Base-by-base conservation (phyloP, 2,888 invertebrate genomes). In the Eulithis prunata region DNA sequence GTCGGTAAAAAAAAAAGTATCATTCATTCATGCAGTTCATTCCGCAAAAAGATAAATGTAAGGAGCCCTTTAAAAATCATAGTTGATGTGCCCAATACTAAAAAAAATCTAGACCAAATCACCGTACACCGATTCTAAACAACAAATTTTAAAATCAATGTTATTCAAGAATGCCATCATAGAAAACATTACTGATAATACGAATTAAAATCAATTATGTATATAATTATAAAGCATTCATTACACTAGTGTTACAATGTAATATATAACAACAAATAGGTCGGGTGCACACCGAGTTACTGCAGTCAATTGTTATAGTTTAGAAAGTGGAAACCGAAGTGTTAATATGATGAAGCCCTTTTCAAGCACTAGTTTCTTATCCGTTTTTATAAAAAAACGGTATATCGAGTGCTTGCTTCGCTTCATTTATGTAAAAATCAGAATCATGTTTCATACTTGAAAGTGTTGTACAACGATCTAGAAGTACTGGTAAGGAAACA, bases 181-280 rank as follows among this genome's bases (percentile, higher is more conserved):
- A 57, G 57, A 57, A 45, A 58, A 66, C 21, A 61, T 63, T 54
- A 69, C 59, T 56, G 52, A 59, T 60, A 64, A 62, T 70, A 53
- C 58, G 53, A 63, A 69, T 63, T 65, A 45, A 65, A 70, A 69
- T 67, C 62, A 68, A 69, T 68, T 64, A 69, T 66, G 61, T 64
- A 64, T 68, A 68, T 49, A 65, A 67, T 69, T 68, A 71, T 67
- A 71, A 71, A 73, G 74, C 74, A 71, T 73, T 62, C 64, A 67
- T 68, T 70, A 74, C 66, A 54, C 70, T 71, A 72, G 66, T 71
- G 68, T 70, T 69, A 71, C 64, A 72, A 66, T 71, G 62, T 70
- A 69, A 64, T 70, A 72, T 70, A 71, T 70, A 71, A 71, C 69
- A 71, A 72, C 65, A 45, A 63, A 58, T 57, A 28, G 57, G 62